Base-by-base conservation (phyloP, 2,888 invertebrate genomes). In the Candidula unifasciata region DNA sequence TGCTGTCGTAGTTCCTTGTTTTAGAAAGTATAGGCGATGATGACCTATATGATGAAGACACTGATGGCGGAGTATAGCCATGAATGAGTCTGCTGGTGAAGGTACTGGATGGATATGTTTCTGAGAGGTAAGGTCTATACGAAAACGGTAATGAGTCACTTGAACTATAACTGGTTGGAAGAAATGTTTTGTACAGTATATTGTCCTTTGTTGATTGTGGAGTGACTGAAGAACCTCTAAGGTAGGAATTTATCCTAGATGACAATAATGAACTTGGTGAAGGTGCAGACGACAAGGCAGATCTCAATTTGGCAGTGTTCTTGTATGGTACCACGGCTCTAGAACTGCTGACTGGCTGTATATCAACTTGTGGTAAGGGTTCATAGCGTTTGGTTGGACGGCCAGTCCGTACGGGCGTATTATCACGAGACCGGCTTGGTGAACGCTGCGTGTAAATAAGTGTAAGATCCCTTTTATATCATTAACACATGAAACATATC, bases 381-480 rank as follows among this genome's bases (percentile, higher is more conserved):
- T 64, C 81, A 71, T 69, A 80, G 81, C 85, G 85, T 44, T 77
- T 81, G 76, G 77, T 54, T 71, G 60, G 80, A 73, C 84, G 79
- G 74, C 84, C 80, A 66, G 74, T 33, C 84, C 84, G 30, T 35
- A 66, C 35, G 16, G 73, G 54, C 3, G 79, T 71, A 54, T 35
- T 69, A 64, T 69, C 71, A 10, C 68, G 82, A 27, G 82, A 82
- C 21, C 52, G 24, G 30, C 79, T 83, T 64, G 83, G 71, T 64
- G 83, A 60, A 30, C 52, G 78, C 83, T 83, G 83, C 33, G 52
- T 80, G 24, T 69, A 18, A 44, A 80, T 35, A 80, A 54, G 54
- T 66, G 30, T 33, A 57, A 80, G 54, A 80, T 1, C 33, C 80
- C 69, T 13, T 33, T 80, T 80, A 71, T 30, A 30, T 30, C 52